Evolutionary conservation across 2,797 vertebrate species (phyloP).

Genomic region (Tachyglossus aculeatus): DNA sequence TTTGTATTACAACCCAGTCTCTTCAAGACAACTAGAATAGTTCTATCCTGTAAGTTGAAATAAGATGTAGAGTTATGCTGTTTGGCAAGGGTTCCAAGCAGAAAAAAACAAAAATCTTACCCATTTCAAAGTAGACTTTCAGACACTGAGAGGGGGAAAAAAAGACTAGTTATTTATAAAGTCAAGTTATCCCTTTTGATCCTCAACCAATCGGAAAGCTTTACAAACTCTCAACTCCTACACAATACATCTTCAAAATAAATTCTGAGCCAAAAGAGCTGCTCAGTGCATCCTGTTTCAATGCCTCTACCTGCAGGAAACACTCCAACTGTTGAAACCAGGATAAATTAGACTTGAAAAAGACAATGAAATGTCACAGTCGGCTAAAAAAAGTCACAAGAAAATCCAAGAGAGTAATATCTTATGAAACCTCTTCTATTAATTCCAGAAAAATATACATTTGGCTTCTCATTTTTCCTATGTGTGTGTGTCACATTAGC

Average conservation of each 20-base stretch:
- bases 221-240: conserved; percentile 11
- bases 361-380: background rate
- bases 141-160: background rate
- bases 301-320: conserved; percentile 1
- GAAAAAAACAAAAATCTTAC: conserved; percentile 32
- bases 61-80: conserved; percentile 44
- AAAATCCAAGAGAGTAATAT: conserved; percentile 10
- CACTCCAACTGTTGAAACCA: background rate
- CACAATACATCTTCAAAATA: background rate
- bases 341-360: conserved; percentile 11
- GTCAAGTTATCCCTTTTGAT: background rate
- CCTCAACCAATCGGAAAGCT: conserved; percentile 25
- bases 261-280: conserved; percentile 25
- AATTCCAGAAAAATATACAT: no score
- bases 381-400: conserved; percentile 17
- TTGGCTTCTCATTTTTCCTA: no score
- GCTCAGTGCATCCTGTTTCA: background rate
- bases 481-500: no score
- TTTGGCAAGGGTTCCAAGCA: background rate
- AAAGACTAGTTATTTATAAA: background rate
- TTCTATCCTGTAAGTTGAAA: conserved; percentile 47
- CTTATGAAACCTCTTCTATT: no score
- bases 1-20: conserved; percentile 33
- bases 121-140: conserved; percentile 28
- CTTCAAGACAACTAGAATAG: conserved; percentile 28